Percentiles rank a stretch among this genome's conserved stretches.
Conservation (phyloP, 2,888 invertebrate species). For the Rhimphoctona megacephalus region DNA sequence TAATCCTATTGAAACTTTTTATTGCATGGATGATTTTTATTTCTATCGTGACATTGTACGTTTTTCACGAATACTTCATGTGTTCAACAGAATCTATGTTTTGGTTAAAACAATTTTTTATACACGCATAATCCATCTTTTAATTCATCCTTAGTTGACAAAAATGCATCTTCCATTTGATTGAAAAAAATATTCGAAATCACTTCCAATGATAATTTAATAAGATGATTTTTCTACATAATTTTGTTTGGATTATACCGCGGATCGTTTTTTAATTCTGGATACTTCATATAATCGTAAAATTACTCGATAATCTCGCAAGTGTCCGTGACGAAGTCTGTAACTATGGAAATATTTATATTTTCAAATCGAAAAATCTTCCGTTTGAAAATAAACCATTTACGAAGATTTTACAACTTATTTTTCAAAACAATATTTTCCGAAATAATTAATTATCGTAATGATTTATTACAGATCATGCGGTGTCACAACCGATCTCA, state of each 20-base stretch:
- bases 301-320: too few species aligned
- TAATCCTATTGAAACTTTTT: background rate
- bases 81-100: background rate
- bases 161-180: background rate
- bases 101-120: too few species aligned
- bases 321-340: too few species aligned
- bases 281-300: too few species aligned
- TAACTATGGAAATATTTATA: too few species aligned
- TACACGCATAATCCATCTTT: too few species aligned
- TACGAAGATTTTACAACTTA: background rate
- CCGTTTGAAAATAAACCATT: background rate
- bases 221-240: background rate
- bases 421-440: background rate
- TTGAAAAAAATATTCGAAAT: background rate
- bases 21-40: background rate
- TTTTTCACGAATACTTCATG: background rate
- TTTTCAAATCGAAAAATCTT: too few species aligned
- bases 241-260: background rate
- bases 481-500: constrained; percentile 90
- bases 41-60: background rate
- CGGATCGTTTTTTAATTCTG: background rate
- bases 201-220: too few species aligned
- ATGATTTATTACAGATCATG: constrained; percentile 86
- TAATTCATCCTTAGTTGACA: background rate
- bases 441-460: constrained; percentile 52